These are phyloP conservation scores for Adelphocoris suturalis DNA, from an alignment of 2,888 invertebrate genomes.

Conservation along the genomic window DNA sequence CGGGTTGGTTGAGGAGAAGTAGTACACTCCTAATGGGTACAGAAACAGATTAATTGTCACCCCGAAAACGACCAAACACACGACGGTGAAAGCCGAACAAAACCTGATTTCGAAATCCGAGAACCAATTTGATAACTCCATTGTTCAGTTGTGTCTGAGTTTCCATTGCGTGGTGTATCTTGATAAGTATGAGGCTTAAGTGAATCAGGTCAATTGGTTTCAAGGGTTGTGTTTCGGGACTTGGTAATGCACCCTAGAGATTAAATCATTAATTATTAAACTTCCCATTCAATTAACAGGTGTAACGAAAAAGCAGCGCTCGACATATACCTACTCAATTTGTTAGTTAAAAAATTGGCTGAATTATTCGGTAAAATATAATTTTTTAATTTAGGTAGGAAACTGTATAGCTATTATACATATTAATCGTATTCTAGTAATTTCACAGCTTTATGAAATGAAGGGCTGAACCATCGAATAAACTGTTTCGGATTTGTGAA, in stretches of 20 bases:
- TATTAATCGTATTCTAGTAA: too few relatives aligned
- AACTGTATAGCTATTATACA: too few relatives aligned
- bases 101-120: conserved; percentile 57
- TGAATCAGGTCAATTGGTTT: conserved; percentile 34
- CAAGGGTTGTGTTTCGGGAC: neutral
- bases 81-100: conserved; percentile 49
- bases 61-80: conserved; percentile 43
- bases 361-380: too few relatives aligned
- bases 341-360: neutral
- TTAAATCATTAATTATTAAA: neutral
- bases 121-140: conserved; percentile 3
- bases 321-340: neutral
- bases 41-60: conserved; percentile 52
- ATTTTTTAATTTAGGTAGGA: too few relatives aligned
- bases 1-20: neutral
- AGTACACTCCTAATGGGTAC: conserved; percentile 51
- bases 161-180: neutral
- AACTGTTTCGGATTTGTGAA: too few relatives aligned
- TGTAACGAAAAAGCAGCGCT: neutral
- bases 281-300: neutral
- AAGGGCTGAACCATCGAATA: too few relatives aligned
- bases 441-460: too few relatives aligned
- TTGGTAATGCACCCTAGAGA: neutral
- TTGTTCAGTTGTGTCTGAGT: conserved; percentile 11
- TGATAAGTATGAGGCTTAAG: neutral